A percentile compares a stretch with the other conserved stretches of the same genome.
phyloP scores from a whole-genome alignment of 2,113 vertebrate genomes.

The Falco punctatus region DNA sequence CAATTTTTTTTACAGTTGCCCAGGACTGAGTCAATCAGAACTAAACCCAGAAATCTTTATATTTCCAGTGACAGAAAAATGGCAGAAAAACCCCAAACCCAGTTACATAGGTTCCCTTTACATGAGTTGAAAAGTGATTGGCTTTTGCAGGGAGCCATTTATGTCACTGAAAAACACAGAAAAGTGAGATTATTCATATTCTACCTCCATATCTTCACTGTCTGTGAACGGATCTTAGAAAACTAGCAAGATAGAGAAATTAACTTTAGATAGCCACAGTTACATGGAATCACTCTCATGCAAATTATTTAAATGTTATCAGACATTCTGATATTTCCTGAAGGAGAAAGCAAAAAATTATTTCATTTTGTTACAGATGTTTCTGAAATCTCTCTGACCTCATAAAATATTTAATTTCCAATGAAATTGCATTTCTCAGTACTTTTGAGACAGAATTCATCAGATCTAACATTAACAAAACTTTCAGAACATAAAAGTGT shows the following conservation, averaged over 20 bases:
- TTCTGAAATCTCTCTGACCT: neutral
- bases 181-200: neutral
- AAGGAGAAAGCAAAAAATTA: neutral
- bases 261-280: neutral
- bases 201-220: neutral
- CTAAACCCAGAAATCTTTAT: neutral
- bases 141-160: neutral
- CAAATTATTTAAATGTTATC: neutral
- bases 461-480: neutral
- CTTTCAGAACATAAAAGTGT: neutral
- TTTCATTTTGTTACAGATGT: neutral
- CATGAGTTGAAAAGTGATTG: neutral
- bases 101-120: neutral
- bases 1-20: neutral
- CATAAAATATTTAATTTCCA: neutral
- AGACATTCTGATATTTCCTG: neutral
- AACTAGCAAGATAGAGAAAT: neutral
- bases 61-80: neutral
- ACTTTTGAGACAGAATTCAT: neutral
- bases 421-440: neutral
- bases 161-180: neutral
- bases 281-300: neutral
- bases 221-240: neutral
- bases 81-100: neutral
- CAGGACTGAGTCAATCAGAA: neutral